A percentile compares a stretch with the other conserved stretches of the same genome.
phyloP scores from a whole-genome alignment of 2,113 vertebrate genomes.

The Cyanoramphus novaezelandiae region DNA sequence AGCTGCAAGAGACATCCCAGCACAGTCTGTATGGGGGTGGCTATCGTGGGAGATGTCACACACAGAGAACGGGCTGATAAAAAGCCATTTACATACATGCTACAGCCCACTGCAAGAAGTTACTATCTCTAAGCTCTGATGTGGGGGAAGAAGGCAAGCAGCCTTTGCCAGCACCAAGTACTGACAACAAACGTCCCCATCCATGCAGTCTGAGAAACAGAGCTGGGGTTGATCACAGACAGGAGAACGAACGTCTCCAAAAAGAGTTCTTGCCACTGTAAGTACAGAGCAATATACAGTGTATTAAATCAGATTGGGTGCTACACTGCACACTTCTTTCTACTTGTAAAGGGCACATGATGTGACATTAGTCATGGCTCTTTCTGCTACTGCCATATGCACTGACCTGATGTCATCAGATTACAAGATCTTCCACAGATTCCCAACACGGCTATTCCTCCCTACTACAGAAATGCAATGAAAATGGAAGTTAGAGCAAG shows the following conservation, averaged over 20 bases:
- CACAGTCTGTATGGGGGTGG: background rate
- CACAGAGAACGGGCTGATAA: constrained; percentile 10
- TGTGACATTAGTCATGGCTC: background rate
- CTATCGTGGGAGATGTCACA: background rate
- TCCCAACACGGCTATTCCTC: background rate
- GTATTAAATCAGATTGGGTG: background rate
- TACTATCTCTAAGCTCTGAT: background rate
- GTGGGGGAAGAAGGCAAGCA: background rate
- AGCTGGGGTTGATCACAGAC: background rate
- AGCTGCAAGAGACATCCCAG: background rate
- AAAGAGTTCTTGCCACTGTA: background rate
- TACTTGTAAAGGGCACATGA: background rate
- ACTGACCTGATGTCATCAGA: background rate
- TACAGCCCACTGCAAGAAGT: background rate
- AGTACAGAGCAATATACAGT: background rate
- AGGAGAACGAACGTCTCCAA: background rate
- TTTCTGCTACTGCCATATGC: background rate
- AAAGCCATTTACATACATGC: background rate
- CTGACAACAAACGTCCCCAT: background rate
- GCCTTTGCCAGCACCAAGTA: background rate
- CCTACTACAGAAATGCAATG: background rate
- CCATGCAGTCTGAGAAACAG: background rate
- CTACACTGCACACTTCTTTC: background rate
- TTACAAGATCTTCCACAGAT: background rate
- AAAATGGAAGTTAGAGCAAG: background rate